phyloP scores from a whole-genome alignment of 2,797 vertebrate species.

The Monodelphis domestica region DNA sequence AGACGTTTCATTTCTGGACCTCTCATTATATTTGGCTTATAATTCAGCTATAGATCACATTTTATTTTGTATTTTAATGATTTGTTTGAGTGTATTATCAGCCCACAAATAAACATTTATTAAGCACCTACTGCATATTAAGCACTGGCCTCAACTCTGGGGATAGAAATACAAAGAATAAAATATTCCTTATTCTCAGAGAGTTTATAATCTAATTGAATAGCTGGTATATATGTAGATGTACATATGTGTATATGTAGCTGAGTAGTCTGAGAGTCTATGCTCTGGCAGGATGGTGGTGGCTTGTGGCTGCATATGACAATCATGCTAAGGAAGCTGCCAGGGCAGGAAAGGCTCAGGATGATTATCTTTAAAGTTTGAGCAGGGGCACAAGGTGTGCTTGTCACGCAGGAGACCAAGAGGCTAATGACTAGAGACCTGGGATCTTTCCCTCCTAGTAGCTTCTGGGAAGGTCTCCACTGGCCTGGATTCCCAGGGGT shows the following conservation, averaged over 20 bases:
- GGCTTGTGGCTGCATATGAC: background rate
- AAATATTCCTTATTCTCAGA: background rate
- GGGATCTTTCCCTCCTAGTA: background rate
- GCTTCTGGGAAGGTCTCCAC: background rate
- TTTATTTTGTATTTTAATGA: background rate
- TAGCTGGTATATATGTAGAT: background rate
- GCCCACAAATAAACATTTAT: background rate
- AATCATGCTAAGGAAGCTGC: background rate
- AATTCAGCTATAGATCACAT: background rate
- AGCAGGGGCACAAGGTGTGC: background rate
- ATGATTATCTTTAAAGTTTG: background rate
- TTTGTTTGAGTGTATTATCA: background rate
- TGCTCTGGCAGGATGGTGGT: background rate
- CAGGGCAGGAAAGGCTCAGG: background rate
- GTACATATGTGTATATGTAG: background rate
- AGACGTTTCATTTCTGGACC: background rate
- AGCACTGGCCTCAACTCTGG: background rate
- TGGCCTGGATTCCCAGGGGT: background rate
- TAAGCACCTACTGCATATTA: background rate
- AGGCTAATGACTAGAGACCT: background rate
- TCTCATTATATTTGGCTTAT: background rate
- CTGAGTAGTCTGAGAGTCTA: conserved; percentile 27
- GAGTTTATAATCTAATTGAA: background rate
- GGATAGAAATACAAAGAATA: background rate
- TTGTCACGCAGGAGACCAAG: background rate